Percentiles rank a stretch among this genome's conserved stretches.
Evolutionary conservation across 2,888 invertebrate genomes (phyloP).

Genomic region (Scaptomyza polygonia): DNA sequence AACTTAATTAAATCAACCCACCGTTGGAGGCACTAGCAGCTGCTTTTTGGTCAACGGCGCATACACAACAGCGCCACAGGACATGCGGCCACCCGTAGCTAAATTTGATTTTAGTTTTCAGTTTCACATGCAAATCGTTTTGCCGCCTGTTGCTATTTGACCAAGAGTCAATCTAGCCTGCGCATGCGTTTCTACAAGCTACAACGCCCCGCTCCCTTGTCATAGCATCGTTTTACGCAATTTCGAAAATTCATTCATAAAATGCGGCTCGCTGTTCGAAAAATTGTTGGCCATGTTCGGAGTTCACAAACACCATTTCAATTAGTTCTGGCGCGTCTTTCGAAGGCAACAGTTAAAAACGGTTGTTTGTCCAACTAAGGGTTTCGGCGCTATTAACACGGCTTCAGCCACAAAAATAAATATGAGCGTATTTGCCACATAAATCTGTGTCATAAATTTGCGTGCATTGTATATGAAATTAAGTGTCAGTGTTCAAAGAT

Average conservation of each 20-base stretch:
- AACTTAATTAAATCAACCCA: slow-evolving; percentile 33
- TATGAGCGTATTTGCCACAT: slow-evolving; percentile 35
- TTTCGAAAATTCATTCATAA: slow-evolving; percentile 68
- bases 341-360: slow-evolving; percentile 45
- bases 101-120: neutral
- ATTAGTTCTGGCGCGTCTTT: slow-evolving; percentile 68
- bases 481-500: slow-evolving; percentile 56
- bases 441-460: slow-evolving; percentile 75
- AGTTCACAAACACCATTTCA: slow-evolving; percentile 8
- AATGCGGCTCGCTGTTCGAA: slow-evolving; percentile 48
- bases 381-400: neutral
- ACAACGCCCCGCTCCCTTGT: neutral
- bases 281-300: slow-evolving; percentile 1
- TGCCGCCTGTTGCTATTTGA: slow-evolving; percentile 46
- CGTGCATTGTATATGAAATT: slow-evolving; percentile 57
- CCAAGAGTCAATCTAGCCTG: slow-evolving; percentile 2
- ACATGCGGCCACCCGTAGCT: slow-evolving; percentile 11
- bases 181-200: slow-evolving; percentile 39
- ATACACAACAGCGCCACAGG: slow-evolving; percentile 48
- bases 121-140: slow-evolving; percentile 37
- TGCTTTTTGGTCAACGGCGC: slow-evolving; percentile 4
- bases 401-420: slow-evolving; percentile 21
- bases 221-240: neutral
- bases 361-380: neutral
- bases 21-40: slow-evolving; percentile 8